phyloP scores from a whole-genome alignment of 2,797 vertebrate genomes.

The Furcifer pardalis region DNA sequence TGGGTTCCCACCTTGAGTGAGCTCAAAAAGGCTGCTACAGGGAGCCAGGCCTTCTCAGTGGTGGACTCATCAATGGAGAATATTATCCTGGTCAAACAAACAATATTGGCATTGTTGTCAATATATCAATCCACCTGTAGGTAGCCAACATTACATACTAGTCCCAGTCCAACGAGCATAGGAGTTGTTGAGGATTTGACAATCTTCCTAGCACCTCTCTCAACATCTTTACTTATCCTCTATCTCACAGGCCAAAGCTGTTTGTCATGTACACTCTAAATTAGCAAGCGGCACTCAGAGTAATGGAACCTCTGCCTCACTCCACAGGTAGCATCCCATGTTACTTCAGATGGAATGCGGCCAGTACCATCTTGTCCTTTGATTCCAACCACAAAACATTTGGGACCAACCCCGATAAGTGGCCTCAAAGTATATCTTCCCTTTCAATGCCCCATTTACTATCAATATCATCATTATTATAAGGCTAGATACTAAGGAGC shows the following conservation, averaged over 20 bases:
- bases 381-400: no score
- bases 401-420: no score
- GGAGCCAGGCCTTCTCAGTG: no score
- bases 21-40: no score
- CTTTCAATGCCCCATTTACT: not conserved
- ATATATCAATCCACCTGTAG: constrained; percentile 49
- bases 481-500: not conserved
- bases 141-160: constrained; percentile 36
- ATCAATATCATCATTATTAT: not conserved
- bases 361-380: not conserved
- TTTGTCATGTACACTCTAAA: not conserved
- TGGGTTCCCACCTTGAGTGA: no score
- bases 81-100: no score
- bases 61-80: no score
- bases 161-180: not conserved
- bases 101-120: not conserved
- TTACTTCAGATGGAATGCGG: not conserved
- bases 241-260: no score
- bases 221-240: no score
- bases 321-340: not conserved
- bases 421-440: no score
- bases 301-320: not conserved
- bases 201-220: no score
- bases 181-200: no score
- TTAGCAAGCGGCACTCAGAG: not conserved